These are phyloP conservation scores for Lucifuga dentata DNA, from an alignment of 2,113 vertebrate species.

Conservation along the genomic window DNA sequence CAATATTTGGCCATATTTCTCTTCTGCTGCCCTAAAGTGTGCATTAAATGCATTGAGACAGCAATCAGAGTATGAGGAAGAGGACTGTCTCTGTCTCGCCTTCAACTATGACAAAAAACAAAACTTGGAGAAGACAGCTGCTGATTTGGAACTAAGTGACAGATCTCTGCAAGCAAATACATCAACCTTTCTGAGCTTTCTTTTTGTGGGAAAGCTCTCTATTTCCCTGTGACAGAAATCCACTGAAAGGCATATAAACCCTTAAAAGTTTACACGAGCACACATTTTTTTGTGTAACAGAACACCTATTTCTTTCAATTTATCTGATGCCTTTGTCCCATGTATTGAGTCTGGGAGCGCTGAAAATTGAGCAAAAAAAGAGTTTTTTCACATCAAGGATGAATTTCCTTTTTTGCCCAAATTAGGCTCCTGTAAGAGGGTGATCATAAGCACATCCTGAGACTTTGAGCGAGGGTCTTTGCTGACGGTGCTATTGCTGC, in stretches of 20 bases:
- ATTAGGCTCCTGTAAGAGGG: conserved; percentile 64
- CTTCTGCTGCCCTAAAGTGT: conserved; percentile 61
- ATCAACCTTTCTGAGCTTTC: conserved; percentile 42
- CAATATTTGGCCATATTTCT: conserved; percentile 65
- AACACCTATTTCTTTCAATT: conserved; percentile 67
- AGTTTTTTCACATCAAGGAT: conserved; percentile 35
- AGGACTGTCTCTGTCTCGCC: conserved; percentile 51
- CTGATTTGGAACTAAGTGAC: conserved; percentile 69
- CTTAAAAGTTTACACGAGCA: conserved; percentile 61
- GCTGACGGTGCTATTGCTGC: conserved; percentile 73
- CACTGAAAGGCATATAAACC: conserved; percentile 54
- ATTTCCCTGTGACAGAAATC: conserved; percentile 60
- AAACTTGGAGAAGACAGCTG: conserved; percentile 66
- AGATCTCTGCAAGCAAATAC: conserved; percentile 69
- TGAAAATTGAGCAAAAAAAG: conserved; percentile 54
- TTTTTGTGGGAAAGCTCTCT: conserved; percentile 59
- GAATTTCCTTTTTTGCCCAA: conserved; percentile 45
- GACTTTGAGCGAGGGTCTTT: conserved; percentile 71
- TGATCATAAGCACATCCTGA: conserved; percentile 68
- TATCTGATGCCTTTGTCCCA: conserved; percentile 55
- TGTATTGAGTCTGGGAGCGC: conserved; percentile 43
- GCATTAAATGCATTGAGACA: conserved; percentile 77
- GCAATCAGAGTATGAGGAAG: conserved; percentile 61
- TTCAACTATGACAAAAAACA: conserved; percentile 77
- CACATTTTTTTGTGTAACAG: conserved; percentile 36